Evolutionary conservation across 2,888 invertebrate genomes (phyloP).

Genomic region (Cerceris ruficornis): DNA sequence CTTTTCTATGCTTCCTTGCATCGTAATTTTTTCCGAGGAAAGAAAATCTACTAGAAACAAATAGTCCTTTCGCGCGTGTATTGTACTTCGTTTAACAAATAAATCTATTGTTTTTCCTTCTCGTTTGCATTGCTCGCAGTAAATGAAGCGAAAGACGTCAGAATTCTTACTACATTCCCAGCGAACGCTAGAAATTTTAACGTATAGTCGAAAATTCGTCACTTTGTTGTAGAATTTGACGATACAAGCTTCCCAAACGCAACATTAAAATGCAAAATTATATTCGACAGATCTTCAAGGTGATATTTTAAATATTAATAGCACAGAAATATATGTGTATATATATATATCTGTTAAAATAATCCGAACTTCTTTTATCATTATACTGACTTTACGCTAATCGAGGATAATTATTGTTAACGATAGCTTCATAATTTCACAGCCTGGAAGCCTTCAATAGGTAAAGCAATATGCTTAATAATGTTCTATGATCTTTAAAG

Average conservation of each 20-base stretch:
- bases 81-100: slow-evolving; percentile 28
- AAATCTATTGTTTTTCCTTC: slow-evolving; percentile 19
- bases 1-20: background rate
- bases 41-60: slow-evolving; percentile 5
- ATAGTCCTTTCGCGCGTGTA: slow-evolving; percentile 3
- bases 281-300: slow-evolving; percentile 10
- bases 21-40: background rate
- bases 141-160: slow-evolving; percentile 69
- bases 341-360: slow-evolving; percentile 27
- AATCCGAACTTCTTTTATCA: slow-evolving; percentile 38
- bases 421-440: slow-evolving; percentile 65
- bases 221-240: slow-evolving; percentile 21
- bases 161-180: slow-evolving; percentile 59
- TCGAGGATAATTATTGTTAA: slow-evolving; percentile 57
- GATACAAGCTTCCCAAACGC: slow-evolving; percentile 70
- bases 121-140: slow-evolving; percentile 51
- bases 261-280: slow-evolving; percentile 52
- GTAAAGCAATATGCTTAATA: slow-evolving; percentile 53
- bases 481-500: slow-evolving; percentile 54
- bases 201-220: slow-evolving; percentile 49
- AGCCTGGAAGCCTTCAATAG: slow-evolving; percentile 66
- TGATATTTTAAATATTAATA: slow-evolving; percentile 28
- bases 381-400: slow-evolving; percentile 48
- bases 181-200: slow-evolving; percentile 60
- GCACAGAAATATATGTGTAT: slow-evolving; percentile 39